Evolutionary conservation across 2,113 vertebrate genomes (phyloP), one percentile per base, ranked within the genome.

Genomic region (Dasypus novemcinctus): DNA sequence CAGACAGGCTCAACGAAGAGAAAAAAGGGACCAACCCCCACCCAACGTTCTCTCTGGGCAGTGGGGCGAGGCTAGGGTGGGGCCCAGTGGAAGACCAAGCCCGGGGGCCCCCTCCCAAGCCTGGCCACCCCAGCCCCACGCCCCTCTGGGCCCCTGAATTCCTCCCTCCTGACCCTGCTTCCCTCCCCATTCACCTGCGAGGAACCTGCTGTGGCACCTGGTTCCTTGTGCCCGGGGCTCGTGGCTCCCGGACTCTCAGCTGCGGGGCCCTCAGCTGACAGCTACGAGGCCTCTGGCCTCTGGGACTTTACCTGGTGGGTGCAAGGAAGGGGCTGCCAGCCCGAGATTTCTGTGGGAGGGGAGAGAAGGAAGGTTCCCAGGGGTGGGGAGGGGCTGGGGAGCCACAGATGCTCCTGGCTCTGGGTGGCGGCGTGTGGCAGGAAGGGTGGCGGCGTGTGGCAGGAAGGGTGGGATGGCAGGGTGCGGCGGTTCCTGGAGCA

Each of bases 1-100:
- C 31, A 80, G 81, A 96, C 96, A 96, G 94, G 94, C 94, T 96
- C 12, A n/a, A 87, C 76, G n/a, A 80, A 87, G 54, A 89, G 46
- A 71, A 59, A 31, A 46, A 46, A 20, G 5, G 54, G 18, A 20
- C 5, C 36, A 93, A 57, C 83, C 94, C 83, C 87, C 0, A 3
- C 61, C 82, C 90, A 49, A 72, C 71, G 82, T 95, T 96, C 72
- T 68, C 12, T 9, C 57, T 74, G 72, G 87, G 41, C 23, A 36
- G 12, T 1, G 9, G 95, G 87, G 92, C 82, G 76, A 69, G 88
- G 76, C 91, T 81, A 23, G 68, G 90, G 87, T 57, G 66, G 20
- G n/a, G 81, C 87, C 25, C 4, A 31, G 38, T 31, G 3, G 38
- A 95, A 25, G 57, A 78, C 11, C 17, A 69, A 12, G 43, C 5